Conservation (phyloP, 2,797 vertebrate species). For the Botia almorhae region DNA sequence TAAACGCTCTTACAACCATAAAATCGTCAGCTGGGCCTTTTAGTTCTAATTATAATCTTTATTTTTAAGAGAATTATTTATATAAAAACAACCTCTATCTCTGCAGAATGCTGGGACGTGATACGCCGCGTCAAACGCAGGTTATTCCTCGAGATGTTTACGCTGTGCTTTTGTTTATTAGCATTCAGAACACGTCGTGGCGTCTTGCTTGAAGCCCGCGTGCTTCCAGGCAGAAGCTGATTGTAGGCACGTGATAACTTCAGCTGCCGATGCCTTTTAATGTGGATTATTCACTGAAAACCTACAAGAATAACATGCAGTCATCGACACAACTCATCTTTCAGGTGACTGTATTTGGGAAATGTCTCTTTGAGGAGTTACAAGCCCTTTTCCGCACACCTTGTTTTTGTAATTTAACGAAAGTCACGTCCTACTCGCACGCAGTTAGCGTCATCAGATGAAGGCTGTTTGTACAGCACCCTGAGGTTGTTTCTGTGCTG, state of each 20-base stretch:
- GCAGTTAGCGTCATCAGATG: conserved; percentile 22
- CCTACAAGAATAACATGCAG: conserved; percentile 15
- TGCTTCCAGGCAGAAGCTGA: conserved; percentile 26
- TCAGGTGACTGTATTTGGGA: conserved; percentile 28
- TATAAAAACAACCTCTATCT: neutral
- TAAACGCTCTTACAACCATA: neutral
- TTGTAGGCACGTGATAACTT: conserved; percentile 23
- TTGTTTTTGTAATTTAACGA: conserved; percentile 19
- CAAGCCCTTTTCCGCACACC: neutral
- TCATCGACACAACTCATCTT: conserved; percentile 11
- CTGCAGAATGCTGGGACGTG: neutral
- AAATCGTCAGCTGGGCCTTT: neutral
- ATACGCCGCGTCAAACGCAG: neutral
- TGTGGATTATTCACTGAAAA: conserved; percentile 15
- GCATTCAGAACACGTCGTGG: conserved; percentile 15
- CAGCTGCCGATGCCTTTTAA: neutral
- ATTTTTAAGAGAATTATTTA: neutral
- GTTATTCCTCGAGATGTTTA: conserved; percentile 14
- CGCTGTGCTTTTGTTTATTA: conserved; percentile 12
- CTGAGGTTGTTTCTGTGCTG: neutral
- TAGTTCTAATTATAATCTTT: neutral
- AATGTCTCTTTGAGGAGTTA: conserved; percentile 1
- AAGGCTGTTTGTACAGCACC: neutral
- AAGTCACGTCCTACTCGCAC: conserved; percentile 2
- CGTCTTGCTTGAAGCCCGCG: neutral